phyloP scores from a whole-genome alignment of 2,797 vertebrate genomes.

The Falco naumanni region DNA sequence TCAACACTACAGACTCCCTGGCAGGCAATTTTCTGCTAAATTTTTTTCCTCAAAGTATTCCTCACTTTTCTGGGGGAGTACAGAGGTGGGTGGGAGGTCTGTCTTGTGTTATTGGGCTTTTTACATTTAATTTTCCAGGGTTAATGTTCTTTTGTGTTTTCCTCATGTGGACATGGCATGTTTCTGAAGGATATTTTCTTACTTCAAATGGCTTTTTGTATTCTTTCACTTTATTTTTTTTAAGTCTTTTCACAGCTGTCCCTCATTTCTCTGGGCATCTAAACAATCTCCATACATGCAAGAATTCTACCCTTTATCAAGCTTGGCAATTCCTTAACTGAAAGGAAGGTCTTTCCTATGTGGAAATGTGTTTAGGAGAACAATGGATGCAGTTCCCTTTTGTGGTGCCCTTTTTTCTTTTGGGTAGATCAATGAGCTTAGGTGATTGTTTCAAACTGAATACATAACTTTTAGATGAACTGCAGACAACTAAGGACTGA shows the following conservation, averaged over 20 bases:
- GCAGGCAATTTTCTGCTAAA: not conserved
- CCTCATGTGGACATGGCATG: not conserved
- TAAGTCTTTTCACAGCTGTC: not conserved
- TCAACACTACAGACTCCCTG: not conserved
- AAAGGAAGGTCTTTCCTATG: not conserved
- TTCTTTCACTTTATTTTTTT: not conserved
- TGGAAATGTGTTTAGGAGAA: not conserved
- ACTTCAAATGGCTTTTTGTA: not conserved
- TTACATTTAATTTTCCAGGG: not conserved
- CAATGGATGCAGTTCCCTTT: not conserved
- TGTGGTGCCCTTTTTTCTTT: not conserved
- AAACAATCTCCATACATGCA: not conserved
- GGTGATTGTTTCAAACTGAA: not conserved
- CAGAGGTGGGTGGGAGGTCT: no score
- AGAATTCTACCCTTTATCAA: not conserved
- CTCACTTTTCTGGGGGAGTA: not conserved
- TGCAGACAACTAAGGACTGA: not conserved
- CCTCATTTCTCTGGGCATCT: not conserved
- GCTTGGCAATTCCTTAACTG: not conserved
- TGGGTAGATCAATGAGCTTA: not conserved
- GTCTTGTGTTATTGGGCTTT: not conserved
- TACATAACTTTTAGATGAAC: not conserved
- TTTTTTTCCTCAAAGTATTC: not conserved
- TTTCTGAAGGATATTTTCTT: not conserved
- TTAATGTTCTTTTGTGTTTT: not conserved